A percentile compares a stretch with the other conserved stretches of the same genome.
Conservation (phyloP, 2,113 vertebrate species). For the Nettapus auritus region DNA sequence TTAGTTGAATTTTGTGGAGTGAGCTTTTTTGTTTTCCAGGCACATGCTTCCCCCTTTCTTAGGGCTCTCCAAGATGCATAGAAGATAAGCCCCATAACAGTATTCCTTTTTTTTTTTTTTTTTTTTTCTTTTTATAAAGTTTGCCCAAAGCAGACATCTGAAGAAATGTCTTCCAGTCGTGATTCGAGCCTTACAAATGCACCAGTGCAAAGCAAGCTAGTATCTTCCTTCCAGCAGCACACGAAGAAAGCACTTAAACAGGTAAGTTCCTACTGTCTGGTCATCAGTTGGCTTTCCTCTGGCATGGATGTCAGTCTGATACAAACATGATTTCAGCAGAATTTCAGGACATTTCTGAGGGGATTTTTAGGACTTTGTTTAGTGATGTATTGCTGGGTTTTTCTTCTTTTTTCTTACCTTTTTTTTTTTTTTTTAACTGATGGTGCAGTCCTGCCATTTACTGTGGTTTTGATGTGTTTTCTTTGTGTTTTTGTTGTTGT, state of each 20-base stretch:
- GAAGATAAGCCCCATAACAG: not conserved
- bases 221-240: constrained; percentile 88
- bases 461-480: not conserved
- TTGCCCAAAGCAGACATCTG: constrained; percentile 81
- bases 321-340: not conserved
- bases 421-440: accelerated
- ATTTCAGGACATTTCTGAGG: not conserved
- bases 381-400: not conserved
- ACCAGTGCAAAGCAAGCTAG: constrained; percentile 83
- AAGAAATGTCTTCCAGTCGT: constrained; percentile 81
- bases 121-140: constrained; percentile 74
- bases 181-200: constrained; percentile 80
- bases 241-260: constrained; percentile 90
- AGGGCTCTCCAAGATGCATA: not conserved
- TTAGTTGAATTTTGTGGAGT: not conserved
- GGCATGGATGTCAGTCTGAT: not conserved
- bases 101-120: constrained; percentile 61
- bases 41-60: not conserved
- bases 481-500: too few species aligned
- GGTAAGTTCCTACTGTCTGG: constrained; percentile 72
- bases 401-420: not conserved
- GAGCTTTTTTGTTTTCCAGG: not conserved
- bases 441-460: not conserved
- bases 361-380: not conserved
- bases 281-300: not conserved